phyloP scores from a whole-genome alignment of 37 sponge, comb jelly and placozoan species.

The Tethya wilhelma region DNA sequence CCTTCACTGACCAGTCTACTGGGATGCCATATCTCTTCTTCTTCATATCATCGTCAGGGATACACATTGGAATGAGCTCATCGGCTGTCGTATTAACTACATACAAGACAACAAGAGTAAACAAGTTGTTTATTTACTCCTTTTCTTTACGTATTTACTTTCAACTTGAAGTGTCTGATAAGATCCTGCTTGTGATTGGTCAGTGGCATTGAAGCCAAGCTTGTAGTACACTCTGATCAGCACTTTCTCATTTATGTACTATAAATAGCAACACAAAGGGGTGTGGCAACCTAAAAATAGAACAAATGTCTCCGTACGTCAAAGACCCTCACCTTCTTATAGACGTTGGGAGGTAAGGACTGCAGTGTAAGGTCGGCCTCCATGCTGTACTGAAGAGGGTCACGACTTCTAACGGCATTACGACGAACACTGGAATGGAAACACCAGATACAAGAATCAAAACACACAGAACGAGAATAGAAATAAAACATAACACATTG shows the following conservation, averaged over 20 bases:
- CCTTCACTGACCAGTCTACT: constrained; percentile 27
- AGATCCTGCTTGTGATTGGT: neutral
- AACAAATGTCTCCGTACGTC: neutral
- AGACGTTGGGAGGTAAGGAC: constrained; percentile 43
- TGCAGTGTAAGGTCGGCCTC: constrained; percentile 50
- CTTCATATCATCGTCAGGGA: constrained; percentile 45
- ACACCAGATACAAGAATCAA: neutral
- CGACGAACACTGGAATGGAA: constrained; percentile 75
- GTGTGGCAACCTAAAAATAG: neutral
- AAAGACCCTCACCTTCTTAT: constrained; percentile 42
- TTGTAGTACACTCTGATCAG: constrained; percentile 52
- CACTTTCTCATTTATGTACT: constrained; percentile 19
- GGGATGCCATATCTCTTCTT: constrained; percentile 42
- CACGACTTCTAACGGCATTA: constrained; percentile 55
- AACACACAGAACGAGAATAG: no score
- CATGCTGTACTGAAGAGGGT: constrained; percentile 72
- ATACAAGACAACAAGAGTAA: neutral
- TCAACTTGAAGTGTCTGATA: constrained; percentile 66
- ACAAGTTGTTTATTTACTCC: neutral
- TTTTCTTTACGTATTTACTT: neutral
- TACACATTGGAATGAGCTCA: constrained; percentile 27
- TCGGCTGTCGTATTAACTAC: constrained; percentile 57
- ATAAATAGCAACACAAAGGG: neutral
- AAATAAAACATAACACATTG: neutral
- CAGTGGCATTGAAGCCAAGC: neutral